Percentiles rank a stretch among this genome's conserved stretches.
phyloP scores from a whole-genome alignment of 2,113 vertebrate species.

The Callipepla californica region DNA sequence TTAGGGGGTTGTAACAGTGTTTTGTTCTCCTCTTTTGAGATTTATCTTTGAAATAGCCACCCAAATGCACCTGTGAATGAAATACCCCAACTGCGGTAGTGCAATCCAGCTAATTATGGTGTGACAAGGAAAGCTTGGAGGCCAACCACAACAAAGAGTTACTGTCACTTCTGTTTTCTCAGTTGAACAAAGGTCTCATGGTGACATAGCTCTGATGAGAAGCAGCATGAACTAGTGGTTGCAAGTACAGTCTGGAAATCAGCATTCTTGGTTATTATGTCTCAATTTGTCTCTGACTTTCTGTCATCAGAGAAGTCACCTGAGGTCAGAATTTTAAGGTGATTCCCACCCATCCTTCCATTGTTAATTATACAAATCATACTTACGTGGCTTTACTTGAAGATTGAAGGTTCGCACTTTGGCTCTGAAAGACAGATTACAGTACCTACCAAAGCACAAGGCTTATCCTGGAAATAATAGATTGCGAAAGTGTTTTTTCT shows the following conservation, averaged over 20 bases:
- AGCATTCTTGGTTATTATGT: background rate
- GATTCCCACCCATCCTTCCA: background rate
- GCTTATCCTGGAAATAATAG: background rate
- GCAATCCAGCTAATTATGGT: slow-evolving; percentile 12
- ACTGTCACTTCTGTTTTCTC: slow-evolving; percentile 56
- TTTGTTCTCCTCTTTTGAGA: background rate
- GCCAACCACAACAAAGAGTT: slow-evolving; percentile 15
- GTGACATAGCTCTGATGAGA: slow-evolving; percentile 33
- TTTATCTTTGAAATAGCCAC: background rate
- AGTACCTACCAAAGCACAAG: background rate
- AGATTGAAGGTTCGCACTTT: background rate
- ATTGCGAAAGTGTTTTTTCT: background rate
- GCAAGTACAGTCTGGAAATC: background rate
- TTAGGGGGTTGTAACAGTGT: background rate
- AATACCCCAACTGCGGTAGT: background rate
- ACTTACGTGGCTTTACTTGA: accelerated
- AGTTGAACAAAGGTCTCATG: background rate
- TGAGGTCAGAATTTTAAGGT: slow-evolving; percentile 2
- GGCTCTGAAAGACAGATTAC: background rate
- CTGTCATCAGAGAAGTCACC: background rate
- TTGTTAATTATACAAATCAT: background rate
- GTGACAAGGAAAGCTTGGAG: slow-evolving; percentile 43
- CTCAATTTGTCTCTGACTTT: background rate
- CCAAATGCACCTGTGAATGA: background rate
- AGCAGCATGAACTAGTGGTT: slow-evolving; percentile 19